Percentiles rank a stretch among this genome's conserved stretches.
These are phyloP conservation scores for Dyspetes luteomarginatus DNA, from an alignment of 2,888 invertebrate species.

Conservation along the genomic window DNA sequence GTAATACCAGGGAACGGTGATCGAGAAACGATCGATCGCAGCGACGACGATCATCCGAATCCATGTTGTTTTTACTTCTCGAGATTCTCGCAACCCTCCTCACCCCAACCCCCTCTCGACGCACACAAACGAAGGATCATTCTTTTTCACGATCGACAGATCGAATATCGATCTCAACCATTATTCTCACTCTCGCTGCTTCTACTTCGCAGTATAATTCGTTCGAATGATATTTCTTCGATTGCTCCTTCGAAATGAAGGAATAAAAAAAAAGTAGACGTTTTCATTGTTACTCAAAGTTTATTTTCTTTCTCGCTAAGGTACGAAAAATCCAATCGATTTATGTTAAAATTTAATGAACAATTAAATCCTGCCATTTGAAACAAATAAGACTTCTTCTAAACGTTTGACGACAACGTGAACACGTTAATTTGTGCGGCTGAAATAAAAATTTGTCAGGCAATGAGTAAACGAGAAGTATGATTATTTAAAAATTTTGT, in stretches of 20 bases:
- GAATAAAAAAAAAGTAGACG: not conserved
- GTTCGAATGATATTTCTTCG: slow-evolving; percentile 70
- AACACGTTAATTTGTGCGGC: not conserved
- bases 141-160: slow-evolving; percentile 55
- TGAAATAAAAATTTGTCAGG: not conserved
- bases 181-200: slow-evolving; percentile 58
- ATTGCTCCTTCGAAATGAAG: slow-evolving; percentile 49
- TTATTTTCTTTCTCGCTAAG: too few relatives aligned
- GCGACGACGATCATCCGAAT: slow-evolving; percentile 68
- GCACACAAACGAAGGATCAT: slow-evolving; percentile 43
- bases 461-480: not conserved
- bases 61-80: slow-evolving; percentile 76
- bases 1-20: slow-evolving; percentile 82
- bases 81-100: slow-evolving; percentile 68
- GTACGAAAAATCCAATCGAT: too few relatives aligned
- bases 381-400: too few relatives aligned
- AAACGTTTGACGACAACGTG: too few relatives aligned
- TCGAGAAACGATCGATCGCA: slow-evolving; percentile 74
- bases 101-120: slow-evolving; percentile 65
- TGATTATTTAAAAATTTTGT: slow-evolving; percentile 2
- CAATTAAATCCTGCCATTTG: too few relatives aligned
- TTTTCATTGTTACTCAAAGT: too few relatives aligned
- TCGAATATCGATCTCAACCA: slow-evolving; percentile 61
- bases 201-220: slow-evolving; percentile 64
- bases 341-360: too few relatives aligned